Evolutionary conservation across 2,797 vertebrate genomes (phyloP).

Genomic region (Serranus cabrilla): DNA sequence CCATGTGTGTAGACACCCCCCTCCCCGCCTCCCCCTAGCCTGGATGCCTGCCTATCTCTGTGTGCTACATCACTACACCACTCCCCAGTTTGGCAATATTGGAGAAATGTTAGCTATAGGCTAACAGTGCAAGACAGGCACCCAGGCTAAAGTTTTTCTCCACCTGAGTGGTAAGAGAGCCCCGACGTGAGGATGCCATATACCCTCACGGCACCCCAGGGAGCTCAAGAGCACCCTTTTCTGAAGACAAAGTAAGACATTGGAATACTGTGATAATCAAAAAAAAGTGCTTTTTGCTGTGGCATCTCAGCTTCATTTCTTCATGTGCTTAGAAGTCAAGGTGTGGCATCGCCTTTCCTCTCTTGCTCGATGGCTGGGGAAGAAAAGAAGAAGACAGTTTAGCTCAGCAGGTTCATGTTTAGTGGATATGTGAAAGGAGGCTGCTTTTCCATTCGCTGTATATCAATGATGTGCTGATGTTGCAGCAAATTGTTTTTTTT

Average conservation of each 20-base stretch:
- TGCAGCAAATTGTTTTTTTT: slow-evolving; percentile 42
- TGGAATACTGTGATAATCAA: slow-evolving; percentile 81
- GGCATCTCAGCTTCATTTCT: slow-evolving; percentile 77
- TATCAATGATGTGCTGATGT: slow-evolving; percentile 51
- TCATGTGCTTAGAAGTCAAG: slow-evolving; percentile 80
- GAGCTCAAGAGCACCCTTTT: slow-evolving; percentile 75
- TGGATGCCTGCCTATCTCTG: slow-evolving; percentile 71
- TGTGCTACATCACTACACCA: slow-evolving; percentile 69
- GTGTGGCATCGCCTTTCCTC: slow-evolving; percentile 88
- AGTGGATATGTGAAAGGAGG: slow-evolving; percentile 1
- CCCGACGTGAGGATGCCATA: slow-evolving; percentile 62
- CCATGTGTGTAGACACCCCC: slow-evolving; percentile 26
- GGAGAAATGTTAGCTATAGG: slow-evolving; percentile 64
- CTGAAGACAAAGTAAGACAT: slow-evolving; percentile 77
- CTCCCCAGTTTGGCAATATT: slow-evolving; percentile 80
- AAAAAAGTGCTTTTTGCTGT: slow-evolving; percentile 83
- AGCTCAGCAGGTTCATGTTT: slow-evolving; percentile 21
- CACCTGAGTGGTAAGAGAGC: slow-evolving; percentile 61
- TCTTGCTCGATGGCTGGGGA: slow-evolving; percentile 88
- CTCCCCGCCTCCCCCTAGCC: slow-evolving; percentile 39
- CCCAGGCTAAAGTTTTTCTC: slow-evolving; percentile 63
- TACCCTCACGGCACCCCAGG: slow-evolving; percentile 66
- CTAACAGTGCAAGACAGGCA: slow-evolving; percentile 73
- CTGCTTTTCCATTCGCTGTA: slow-evolving; percentile 14
- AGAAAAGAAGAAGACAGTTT: slow-evolving; percentile 30